These are phyloP conservation scores for Phaetusa simplex DNA, from an alignment of 2,113 vertebrate species.

Conservation along the genomic window DNA sequence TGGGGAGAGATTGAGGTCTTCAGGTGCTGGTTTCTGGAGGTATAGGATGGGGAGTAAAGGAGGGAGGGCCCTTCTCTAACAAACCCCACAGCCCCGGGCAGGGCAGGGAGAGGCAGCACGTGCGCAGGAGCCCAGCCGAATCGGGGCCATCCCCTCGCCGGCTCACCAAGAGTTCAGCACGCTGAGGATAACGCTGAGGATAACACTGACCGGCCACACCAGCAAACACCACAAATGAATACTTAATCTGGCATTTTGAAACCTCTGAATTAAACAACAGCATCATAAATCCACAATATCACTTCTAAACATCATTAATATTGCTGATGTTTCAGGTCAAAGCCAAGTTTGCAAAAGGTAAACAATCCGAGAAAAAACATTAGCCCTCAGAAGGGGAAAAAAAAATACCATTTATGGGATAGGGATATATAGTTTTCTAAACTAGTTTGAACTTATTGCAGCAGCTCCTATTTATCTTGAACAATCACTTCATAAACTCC, in stretches of 20 bases:
- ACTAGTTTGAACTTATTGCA: not conserved
- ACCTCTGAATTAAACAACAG: not conserved
- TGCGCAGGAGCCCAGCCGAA: not conserved
- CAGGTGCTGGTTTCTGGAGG: not conserved
- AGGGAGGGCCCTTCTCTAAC: accelerated
- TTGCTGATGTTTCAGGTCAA: not conserved
- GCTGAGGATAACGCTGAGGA: accelerated
- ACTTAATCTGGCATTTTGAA: not conserved
- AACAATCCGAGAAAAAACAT: not conserved
- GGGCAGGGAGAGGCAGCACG: not conserved
- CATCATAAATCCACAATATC: not conserved
- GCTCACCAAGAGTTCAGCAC: accelerated
- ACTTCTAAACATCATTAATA: not conserved
- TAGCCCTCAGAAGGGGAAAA: not conserved
- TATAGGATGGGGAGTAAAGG: accelerated
- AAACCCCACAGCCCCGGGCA: not conserved
- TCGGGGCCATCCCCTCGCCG: not conserved
- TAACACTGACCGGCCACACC: not conserved
- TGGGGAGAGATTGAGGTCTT: not conserved
- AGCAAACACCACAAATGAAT: not conserved
- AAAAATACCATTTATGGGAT: not conserved
- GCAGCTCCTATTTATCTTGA: constrained; percentile 31
- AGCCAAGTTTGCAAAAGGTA: not conserved
- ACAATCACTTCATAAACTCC: constrained; percentile 32
- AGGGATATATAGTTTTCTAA: not conserved